These are phyloP conservation scores for Desmodus rotundus DNA, from an alignment of 2,113 vertebrate genomes.

Conservation along the genomic window DNA sequence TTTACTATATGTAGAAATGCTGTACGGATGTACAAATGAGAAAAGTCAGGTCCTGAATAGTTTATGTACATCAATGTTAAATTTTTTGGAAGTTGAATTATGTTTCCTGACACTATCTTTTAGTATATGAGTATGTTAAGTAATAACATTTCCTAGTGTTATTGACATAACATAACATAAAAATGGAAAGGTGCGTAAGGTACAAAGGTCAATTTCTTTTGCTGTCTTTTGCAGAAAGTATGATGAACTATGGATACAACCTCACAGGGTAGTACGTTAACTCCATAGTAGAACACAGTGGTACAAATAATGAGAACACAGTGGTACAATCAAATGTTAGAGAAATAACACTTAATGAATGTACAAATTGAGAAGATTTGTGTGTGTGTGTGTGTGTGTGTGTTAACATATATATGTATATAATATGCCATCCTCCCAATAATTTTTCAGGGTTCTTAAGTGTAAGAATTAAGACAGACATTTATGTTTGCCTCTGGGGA, in stretches of 20 bases:
- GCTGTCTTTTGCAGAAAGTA: neutral
- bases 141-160: constrained; percentile 35
- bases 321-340: neutral
- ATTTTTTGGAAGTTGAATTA: constrained; percentile 28
- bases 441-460: constrained; percentile 29
- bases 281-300: neutral
- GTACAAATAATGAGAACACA: constrained; percentile 25
- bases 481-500: neutral
- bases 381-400: neutral
- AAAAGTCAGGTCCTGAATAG: neutral
- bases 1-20: neutral
- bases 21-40: neutral
- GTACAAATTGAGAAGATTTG: neutral
- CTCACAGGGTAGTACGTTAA: constrained; percentile 22
- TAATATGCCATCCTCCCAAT: neutral
- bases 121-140: neutral
- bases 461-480: constrained; percentile 26
- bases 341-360: constrained; percentile 34
- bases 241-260: neutral
- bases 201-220: neutral
- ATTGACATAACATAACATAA: too few species aligned
- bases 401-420: neutral
- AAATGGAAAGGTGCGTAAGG: neutral
- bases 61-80: neutral
- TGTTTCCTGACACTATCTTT: neutral